Evolutionary conservation across 2,888 invertebrate species (phyloP).

Genomic region (Proisotoma minuta): DNA sequence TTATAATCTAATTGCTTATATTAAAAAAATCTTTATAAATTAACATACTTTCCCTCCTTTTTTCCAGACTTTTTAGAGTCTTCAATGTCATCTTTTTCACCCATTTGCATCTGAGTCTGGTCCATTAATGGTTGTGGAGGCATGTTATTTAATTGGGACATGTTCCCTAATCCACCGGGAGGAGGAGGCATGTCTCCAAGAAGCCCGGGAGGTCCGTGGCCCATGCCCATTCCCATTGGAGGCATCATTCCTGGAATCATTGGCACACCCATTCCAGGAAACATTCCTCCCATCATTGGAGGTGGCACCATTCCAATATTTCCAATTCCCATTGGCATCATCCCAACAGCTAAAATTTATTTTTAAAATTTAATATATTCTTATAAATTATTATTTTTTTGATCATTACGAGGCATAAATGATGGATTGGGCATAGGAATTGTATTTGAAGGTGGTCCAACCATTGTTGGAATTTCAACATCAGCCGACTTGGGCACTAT

Average conservation of each 20-base stretch:
- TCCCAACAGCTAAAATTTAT: slow-evolving; percentile 24
- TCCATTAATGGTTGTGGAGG: slow-evolving; percentile 11
- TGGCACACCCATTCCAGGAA: slow-evolving; percentile 32
- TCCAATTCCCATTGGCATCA: slow-evolving; percentile 42
- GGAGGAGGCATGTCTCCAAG: slow-evolving; percentile 42
- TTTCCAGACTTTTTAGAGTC: not conserved
- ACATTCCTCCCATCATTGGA: slow-evolving; percentile 33
- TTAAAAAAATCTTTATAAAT: not conserved
- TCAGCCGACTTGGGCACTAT: too few species aligned
- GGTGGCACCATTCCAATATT: slow-evolving; percentile 43
- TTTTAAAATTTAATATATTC: too few species aligned
- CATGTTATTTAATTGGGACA: slow-evolving; percentile 11
- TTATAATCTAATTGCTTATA: not conserved
- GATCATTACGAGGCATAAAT: slow-evolving; percentile 46
- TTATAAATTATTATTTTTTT: too few species aligned
- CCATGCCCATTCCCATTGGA: slow-evolving; percentile 24
- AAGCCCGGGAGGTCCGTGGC: slow-evolving; percentile 37
- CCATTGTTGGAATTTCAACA: too few species aligned
- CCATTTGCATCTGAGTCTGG: not conserved
- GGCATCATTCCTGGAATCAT: slow-evolving; percentile 36
- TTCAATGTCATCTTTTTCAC: slow-evolving; percentile 10
- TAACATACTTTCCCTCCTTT: slow-evolving; percentile 31
- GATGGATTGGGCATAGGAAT: slow-evolving; percentile 15
- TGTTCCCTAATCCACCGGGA: slow-evolving; percentile 9
- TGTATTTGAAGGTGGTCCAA: too few species aligned